Conservation (phyloP, 2,888 invertebrate genomes). For the Drosophila pseudotalamancana region DNA sequence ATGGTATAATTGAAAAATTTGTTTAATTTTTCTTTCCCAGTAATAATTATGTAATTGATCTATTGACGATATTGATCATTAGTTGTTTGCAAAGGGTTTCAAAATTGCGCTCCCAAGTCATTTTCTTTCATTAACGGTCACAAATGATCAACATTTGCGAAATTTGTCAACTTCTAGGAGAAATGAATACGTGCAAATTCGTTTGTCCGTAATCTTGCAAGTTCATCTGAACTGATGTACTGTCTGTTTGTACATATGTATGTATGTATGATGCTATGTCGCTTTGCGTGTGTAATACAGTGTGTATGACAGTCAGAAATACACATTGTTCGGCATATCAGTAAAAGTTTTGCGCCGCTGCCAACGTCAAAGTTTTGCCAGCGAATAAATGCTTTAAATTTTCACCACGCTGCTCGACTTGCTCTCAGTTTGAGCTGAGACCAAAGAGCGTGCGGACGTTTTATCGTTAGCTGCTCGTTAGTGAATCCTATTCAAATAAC, state of each 20-base stretch:
- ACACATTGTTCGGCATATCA: neutral
- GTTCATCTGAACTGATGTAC: neutral
- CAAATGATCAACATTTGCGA: conserved; percentile 17
- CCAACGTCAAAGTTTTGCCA: conserved; percentile 12
- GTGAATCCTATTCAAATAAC: conserved; percentile 9
- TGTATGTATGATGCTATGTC: neutral
- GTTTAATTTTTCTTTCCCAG: neutral
- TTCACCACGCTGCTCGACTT: conserved; percentile 40
- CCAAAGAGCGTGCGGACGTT: conserved; percentile 64
- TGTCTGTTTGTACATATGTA: neutral
- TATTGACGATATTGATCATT: conserved; percentile 11
- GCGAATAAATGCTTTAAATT: conserved; percentile 61
- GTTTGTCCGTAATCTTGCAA: conserved; percentile 1
- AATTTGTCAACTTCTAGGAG: conserved; percentile 1
- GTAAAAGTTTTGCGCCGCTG: conserved; percentile 48
- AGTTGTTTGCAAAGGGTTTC: conserved; percentile 10
- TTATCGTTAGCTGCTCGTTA: conserved; percentile 6
- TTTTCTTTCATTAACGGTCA: conserved; percentile 16
- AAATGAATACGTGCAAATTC: conserved; percentile 20
- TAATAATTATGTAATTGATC: conserved; percentile 21
- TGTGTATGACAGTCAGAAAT: neutral
- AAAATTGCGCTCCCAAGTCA: conserved; percentile 3
- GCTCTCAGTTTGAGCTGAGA: conserved; percentile 73
- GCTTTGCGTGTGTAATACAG: neutral
- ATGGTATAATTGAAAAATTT: conserved; percentile 10